Evolutionary conservation across 1,140 invertebrate genomes (phyloP), one percentile per base, ranked within the genome.

Genomic region (Lepidurus couesii): DNA sequence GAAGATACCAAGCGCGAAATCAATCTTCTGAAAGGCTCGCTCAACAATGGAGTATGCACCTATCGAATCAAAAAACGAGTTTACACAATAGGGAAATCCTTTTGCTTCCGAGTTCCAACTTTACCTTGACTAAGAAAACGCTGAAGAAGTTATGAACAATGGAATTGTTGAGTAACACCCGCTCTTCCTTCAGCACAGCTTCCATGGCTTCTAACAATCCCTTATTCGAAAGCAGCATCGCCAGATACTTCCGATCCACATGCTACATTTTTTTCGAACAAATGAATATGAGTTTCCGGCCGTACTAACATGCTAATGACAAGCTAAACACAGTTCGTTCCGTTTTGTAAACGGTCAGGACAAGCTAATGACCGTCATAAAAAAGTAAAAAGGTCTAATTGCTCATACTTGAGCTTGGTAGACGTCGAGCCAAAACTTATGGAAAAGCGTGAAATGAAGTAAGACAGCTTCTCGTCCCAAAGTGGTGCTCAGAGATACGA

Each of bases 131-230:
- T 82, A 95, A 93, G 83, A 93, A 94, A 78, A 91, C 90, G 79
- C 89, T 89, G 80, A 95, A 88, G 83, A 95, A 94, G 81, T 93
- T 90, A 84, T 92, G 93, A 80, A 95, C 93, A 78, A 90, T 88
- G 43, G 90, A 89, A 81, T 93, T 91, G 73, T 91, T 92, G 3
- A 95, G 86, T 7, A 91, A 92, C 13, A 89, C 88, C 80, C 93
- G 86, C 84, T 95, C 93, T 83, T 95, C 93, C 42, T 94, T 83
- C 21, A 95, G 84, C 7, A 95, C 90, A 3, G 92, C 89, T 82
- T 95, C 92, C 75, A 95, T 89, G 83, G 95, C 95, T 84, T 95
- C 93, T 24, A 92, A 89, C 79, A 94, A 91, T 80, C 92, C 93
- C 81, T 89, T 92, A 82, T 91, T 93, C 78, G 90, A 90, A 47